These are phyloP conservation scores for Heterohyrax brucei DNA, from an alignment of 2,797 vertebrate genomes.

Conservation along the genomic window DNA sequence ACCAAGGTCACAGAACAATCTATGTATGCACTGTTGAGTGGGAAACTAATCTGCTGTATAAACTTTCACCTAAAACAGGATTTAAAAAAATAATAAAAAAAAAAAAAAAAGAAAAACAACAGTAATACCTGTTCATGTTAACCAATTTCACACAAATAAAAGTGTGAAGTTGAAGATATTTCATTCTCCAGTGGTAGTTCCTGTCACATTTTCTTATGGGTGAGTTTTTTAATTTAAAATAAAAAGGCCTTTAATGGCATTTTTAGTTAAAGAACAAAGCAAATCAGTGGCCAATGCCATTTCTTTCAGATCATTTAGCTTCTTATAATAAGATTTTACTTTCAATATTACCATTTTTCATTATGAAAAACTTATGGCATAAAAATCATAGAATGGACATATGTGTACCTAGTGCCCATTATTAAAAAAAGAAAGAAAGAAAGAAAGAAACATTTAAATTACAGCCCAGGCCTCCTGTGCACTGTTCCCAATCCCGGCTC, in stretches of 20 bases:
- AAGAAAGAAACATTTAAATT: not conserved
- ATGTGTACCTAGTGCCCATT: not conserved
- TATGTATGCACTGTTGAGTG: no score
- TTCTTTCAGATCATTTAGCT: slow-evolving; percentile 20
- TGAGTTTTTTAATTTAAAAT: slow-evolving; percentile 42
- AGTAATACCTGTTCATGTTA: not conserved
- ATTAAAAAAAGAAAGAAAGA: not conserved
- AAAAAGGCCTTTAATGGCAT: not conserved
- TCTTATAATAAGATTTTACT: slow-evolving; percentile 58
- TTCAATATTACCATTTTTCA: not conserved
- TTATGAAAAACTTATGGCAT: slow-evolving; percentile 23
- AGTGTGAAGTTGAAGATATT: not conserved
- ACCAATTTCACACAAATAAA: slow-evolving; percentile 32
- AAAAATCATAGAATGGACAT: not conserved
- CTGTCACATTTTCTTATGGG: not conserved
- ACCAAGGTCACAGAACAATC: no score
- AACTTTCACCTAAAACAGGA: no score
- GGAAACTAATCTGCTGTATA: no score
- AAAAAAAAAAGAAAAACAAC: no score
- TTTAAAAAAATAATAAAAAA: no score
- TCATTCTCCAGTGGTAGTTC: not conserved
- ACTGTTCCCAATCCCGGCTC: not conserved
- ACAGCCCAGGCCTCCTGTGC: not conserved
- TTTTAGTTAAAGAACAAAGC: slow-evolving; percentile 47
- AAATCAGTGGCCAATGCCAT: not conserved